Base-by-base conservation (phyloP, 2,797 vertebrate genomes). In the Acanthopagrus latus region DNA sequence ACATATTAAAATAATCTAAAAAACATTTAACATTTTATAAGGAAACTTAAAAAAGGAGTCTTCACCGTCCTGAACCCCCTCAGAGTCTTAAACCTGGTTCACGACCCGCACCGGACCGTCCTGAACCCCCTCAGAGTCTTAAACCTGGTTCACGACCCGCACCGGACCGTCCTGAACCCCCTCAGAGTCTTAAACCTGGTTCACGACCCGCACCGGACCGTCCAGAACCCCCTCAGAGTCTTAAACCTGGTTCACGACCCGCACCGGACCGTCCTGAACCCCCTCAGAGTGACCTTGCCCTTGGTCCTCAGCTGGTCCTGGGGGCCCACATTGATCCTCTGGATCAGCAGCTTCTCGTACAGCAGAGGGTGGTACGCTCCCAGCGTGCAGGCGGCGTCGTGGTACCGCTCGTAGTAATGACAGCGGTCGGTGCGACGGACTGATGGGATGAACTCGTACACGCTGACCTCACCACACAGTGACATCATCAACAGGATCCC, bases 401-500 rank as follows among this genome's bases (percentile, higher is more conserved):
- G 14, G 44, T 57, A 70, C 7, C n/a, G 12, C 50, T 77, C 66
- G 4, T 70, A 70, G 10, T 70, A 71, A 2, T 70, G 67, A 38
- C 67, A 64, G 1, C n/a, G 58, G 18, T 63, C 65, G 2, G 58
- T 63, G 1, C 21, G 95, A n/a, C 96, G 91, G 48, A 93, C 68
- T 0, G 97, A 97, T 0, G 97, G 97, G 84, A 97, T 94, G 83
- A 96, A 97, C 27, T 97, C 96, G 0, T 97, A 97, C 21, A 97
- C 95, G 0, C 96, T 91, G 43, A 97, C 95, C 52, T 96, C 93
- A 0, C 90, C 66, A 72, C 97, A 97, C 86, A 97, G 83, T 25
- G 94, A 95, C 96, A 97, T 96, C 97, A 97, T 97, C 87, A 97
- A 80, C 58, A 96, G 81, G 81, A 96, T 96, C 50, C 97, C 97